Base-by-base conservation (phyloP, 1,140 invertebrate species). In the Drosophila sp. region DNA sequence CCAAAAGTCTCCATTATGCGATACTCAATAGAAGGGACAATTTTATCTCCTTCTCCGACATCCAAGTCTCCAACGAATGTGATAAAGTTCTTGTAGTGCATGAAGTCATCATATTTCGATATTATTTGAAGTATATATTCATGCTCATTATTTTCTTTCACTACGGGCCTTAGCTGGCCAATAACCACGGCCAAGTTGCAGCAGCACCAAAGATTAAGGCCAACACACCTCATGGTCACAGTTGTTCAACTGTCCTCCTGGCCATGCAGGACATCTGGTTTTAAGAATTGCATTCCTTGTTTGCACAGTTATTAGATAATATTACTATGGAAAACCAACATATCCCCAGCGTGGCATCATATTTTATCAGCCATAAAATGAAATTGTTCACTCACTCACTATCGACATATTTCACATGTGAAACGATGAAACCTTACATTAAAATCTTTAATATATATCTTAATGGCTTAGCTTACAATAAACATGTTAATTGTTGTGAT, bases 261-360 rank as follows among this genome's bases (percentile, higher is more conserved):
- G 1, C 14, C 50, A 8, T 13, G 36, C 18, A 21, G 2, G n/a
- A 7, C 6, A 41, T 4, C 21, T 27, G 9, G 9, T 53, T 36
- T 11, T 5, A 36, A 38, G 16, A 6, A 36, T 0, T 45, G 11
- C 14, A 13, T n/a, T 34, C 11, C 11, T 50, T 71, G 51, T 41
- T 64, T 56, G 41, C 50, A 34, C 13, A 56, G 18, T 34, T 18
- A 70, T 70, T 63, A 54, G 2, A 14, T 11, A 16, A 14, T 45
- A 67, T 59, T 41, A 50, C 7, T 3, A 2, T 14, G 25, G 0
- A 0, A 25, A n/a, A 13, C 9, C 6, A 29, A 25, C 16, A 2
- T 25, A 13, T 21, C 43, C 25, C 29, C 6, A 29, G 13, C 8
- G 8, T 11, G 9, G 7, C 29, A 21, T 58, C 8, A n/a, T 8